These are phyloP conservation scores for Drosophila nigricruria DNA, from an alignment of 2,888 invertebrate genomes.

Conservation along the genomic window DNA sequence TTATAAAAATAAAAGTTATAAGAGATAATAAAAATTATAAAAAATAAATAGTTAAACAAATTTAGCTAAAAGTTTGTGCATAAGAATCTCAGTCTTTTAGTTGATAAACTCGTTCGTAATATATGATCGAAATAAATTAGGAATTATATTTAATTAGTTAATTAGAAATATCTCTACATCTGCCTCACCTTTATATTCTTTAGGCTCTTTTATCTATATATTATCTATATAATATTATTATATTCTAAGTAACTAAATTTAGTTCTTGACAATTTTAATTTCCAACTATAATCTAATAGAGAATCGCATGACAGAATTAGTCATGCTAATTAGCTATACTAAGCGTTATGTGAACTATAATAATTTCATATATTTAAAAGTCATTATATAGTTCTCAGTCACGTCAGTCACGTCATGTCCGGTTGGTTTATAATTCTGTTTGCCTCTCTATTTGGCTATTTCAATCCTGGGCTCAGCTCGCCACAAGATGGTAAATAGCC, in stretches of 20 bases:
- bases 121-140: too few species aligned
- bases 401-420: constrained; percentile 13
- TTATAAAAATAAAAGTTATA: too few species aligned
- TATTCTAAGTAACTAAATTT: not conserved
- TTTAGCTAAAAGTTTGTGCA: too few species aligned
- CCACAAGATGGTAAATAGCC: constrained; percentile 27
- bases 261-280: not conserved
- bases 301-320: not conserved
- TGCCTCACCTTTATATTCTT: not conserved
- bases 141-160: not conserved
- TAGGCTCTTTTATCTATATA: not conserved
- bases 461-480: not conserved
- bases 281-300: not conserved
- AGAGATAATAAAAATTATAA: too few species aligned
- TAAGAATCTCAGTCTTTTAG: too few species aligned
- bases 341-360: not conserved
- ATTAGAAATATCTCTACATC: not conserved
- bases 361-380: not conserved
- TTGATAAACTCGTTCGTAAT: too few species aligned
- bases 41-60: too few species aligned
- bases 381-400: not conserved
- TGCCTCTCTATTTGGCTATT: not conserved
- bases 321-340: constrained; percentile 4
- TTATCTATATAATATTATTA: too few species aligned
- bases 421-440: not conserved